These are phyloP conservation scores for Alcis repandata DNA, from an alignment of 2,888 invertebrate species.

Conservation along the genomic window DNA sequence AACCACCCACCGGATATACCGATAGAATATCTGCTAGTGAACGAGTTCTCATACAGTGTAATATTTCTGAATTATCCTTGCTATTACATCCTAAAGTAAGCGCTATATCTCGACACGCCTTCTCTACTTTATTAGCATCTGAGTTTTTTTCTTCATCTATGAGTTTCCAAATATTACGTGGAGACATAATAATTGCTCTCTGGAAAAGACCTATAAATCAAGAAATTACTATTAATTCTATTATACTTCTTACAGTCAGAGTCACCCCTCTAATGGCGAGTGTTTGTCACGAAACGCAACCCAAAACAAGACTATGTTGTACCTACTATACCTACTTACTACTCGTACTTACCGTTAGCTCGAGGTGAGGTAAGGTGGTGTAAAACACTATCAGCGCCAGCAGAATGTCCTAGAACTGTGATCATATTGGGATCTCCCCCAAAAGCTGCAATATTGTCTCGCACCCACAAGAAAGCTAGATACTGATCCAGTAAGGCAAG, in stretches of 20 bases:
- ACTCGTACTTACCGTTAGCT: conserved; percentile 86
- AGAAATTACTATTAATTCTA: background rate
- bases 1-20: conserved; percentile 67
- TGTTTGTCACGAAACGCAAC: no score
- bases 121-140: conserved; percentile 69
- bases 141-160: conserved; percentile 58
- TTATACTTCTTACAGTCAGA: no score
- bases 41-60: conserved; percentile 88
- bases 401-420: conserved; percentile 94
- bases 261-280: no score
- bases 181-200: conserved; percentile 90
- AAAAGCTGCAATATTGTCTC: conserved; percentile 91
- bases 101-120: conserved; percentile 86
- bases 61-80: conserved; percentile 81
- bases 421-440: conserved; percentile 93
- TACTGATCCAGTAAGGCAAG: conserved; percentile 95
- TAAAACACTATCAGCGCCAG: conserved; percentile 90
- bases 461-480: conserved; percentile 92
- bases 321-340: no score
- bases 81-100: conserved; percentile 83
- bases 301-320: background rate
- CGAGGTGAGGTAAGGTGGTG: conserved; percentile 89
- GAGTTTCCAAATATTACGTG: conserved; percentile 76
- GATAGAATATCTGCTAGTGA: conserved; percentile 87
- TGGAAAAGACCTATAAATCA: conserved; percentile 86